Conservation (phyloP, 1,140 invertebrate genomes). For the Tyrophagus putrescentiae region DNA sequence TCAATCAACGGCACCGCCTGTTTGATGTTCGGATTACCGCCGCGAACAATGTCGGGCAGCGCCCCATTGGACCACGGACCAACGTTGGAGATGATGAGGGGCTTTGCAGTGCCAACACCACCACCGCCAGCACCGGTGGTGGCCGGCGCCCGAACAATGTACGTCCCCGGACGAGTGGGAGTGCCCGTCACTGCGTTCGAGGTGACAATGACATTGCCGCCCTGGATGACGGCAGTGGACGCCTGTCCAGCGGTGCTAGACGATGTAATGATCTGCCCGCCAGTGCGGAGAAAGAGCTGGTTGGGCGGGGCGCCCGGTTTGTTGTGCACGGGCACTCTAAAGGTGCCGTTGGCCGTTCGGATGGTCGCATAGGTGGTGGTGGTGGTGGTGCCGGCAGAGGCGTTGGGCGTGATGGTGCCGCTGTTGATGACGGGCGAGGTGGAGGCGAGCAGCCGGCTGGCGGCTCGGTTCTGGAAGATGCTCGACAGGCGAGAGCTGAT, state of each 20-base stretch:
- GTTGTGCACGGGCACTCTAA: constrained; percentile 41
- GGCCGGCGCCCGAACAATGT: not conserved
- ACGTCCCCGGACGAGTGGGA: not conserved
- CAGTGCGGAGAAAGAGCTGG: not conserved
- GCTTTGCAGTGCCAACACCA: no score
- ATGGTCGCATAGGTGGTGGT: constrained; percentile 15
- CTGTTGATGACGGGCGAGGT: not conserved
- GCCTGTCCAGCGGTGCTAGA: not conserved
- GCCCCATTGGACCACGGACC: not conserved
- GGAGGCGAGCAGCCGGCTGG: not conserved
- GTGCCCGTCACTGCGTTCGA: constrained; percentile 5
- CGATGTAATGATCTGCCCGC: not conserved
- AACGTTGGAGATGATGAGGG: constrained; percentile 4
- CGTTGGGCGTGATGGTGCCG: not conserved
- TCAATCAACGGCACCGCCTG: not conserved
- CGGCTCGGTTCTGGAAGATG: constrained; percentile 2
- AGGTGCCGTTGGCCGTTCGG: constrained; percentile 30
- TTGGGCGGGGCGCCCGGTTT: constrained; percentile 58
- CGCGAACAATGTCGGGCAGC: not conserved
- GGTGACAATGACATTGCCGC: constrained; percentile 1
- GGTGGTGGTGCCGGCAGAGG: constrained; percentile 7
- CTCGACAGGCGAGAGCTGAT: constrained; percentile 24
- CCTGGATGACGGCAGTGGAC: constrained; percentile 9
- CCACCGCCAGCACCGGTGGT: not conserved
- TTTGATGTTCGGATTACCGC: constrained; percentile 7